Percentiles rank a stretch among this genome's conserved stretches.
Evolutionary conservation across 2,797 vertebrate species (phyloP).

Genomic region (Phaenicophaeus curvirostris): DNA sequence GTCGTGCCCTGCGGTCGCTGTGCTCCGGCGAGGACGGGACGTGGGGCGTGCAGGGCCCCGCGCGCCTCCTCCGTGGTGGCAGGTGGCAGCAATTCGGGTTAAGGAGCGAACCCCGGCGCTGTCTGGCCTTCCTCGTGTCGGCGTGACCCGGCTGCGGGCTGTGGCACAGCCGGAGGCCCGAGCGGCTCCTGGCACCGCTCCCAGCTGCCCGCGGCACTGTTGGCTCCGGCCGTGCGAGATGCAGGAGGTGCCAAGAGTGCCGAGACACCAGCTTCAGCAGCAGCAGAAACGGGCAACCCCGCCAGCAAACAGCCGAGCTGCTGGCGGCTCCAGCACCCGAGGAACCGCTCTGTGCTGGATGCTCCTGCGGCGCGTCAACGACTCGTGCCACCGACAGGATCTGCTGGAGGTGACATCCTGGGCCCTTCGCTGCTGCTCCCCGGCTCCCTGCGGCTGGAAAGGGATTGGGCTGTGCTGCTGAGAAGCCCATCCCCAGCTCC

Average conservation of each 20-base stretch:
- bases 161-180: not conserved
- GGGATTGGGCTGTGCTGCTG: not conserved
- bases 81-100: not conserved
- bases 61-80: not conserved
- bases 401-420: too few relatives aligned
- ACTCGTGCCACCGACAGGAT: not conserved
- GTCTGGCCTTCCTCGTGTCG: fast-evolving
- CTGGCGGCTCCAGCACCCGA: not conserved
- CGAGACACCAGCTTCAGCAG: not conserved
- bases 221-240: not conserved
- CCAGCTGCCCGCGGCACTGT: not conserved
- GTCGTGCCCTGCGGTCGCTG: not conserved
- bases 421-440: not conserved
- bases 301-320: fast-evolving
- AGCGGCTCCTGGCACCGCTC: not conserved
- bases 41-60: fast-evolving
- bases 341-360: not conserved
- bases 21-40: fast-evolving
- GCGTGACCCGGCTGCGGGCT: not conserved
- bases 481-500: not conserved
- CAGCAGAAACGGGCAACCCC: too few relatives aligned
- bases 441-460: fast-evolving
- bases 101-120: not conserved
- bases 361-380: fast-evolving
- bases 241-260: not conserved